phyloP scores from a whole-genome alignment of 2,888 invertebrate genomes.

The Synergus japonicus region DNA sequence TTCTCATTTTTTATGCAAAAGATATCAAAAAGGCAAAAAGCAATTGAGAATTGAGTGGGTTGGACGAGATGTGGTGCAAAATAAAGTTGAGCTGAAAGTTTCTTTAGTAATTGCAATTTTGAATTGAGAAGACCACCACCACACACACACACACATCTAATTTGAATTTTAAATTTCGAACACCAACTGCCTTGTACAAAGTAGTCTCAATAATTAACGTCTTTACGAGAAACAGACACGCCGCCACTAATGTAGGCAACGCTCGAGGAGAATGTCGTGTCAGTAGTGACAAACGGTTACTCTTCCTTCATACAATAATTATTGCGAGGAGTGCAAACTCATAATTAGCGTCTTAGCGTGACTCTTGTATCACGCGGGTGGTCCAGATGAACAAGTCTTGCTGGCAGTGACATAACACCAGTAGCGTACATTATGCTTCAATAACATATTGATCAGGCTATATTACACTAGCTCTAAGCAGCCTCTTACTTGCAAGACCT shows the following conservation, averaged over 20 bases:
- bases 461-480: slow-evolving; percentile 5
- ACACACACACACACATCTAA: not conserved
- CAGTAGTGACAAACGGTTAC: slow-evolving; percentile 19
- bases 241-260: not conserved
- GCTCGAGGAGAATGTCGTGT: slow-evolving; percentile 13
- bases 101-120: too few relatives aligned
- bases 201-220: slow-evolving; percentile 1
- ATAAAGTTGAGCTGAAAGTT: not conserved
- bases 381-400: slow-evolving; percentile 18
- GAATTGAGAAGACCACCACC: too few relatives aligned
- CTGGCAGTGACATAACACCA: slow-evolving; percentile 30
- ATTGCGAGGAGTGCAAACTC: not conserved
- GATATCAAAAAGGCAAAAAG: not conserved
- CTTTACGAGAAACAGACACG: not conserved
- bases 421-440: slow-evolving; percentile 36
- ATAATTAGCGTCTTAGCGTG: not conserved
- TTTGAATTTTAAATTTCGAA: not conserved
- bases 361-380: not conserved
- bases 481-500: slow-evolving; percentile 29
- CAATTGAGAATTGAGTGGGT: not conserved
- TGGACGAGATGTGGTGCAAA: not conserved
- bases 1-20: not conserved
- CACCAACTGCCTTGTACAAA: not conserved
- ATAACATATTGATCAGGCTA: slow-evolving; percentile 35
- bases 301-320: slow-evolving; percentile 3